Conservation (phyloP, 2,888 invertebrate genomes). For the Panopea generosa region DNA sequence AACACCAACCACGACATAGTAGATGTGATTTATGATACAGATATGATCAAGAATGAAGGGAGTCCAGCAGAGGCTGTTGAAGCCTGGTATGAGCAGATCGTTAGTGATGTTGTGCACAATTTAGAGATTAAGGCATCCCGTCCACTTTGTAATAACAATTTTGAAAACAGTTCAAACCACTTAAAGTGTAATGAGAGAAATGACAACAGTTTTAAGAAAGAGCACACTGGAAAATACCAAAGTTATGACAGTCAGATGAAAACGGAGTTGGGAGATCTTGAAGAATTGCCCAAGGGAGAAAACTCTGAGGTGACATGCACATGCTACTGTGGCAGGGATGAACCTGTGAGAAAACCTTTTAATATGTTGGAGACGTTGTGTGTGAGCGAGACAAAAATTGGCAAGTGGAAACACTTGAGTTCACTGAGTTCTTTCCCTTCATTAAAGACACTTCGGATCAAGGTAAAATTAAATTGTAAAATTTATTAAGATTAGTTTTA, state of each 20-base stretch:
- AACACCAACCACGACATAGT: neutral
- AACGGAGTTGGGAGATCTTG: too few relatives aligned
- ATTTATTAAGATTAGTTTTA: neutral
- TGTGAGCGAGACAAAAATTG: conserved; percentile 75
- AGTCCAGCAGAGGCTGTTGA: neutral
- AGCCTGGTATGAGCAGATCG: too few relatives aligned
- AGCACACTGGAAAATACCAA: too few relatives aligned
- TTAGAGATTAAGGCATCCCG: too few relatives aligned
- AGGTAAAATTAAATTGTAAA: conserved; percentile 67
- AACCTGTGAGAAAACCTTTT: conserved; percentile 43
- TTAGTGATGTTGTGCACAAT: too few relatives aligned
- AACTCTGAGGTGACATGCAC: too few relatives aligned
- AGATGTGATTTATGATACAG: conserved; percentile 6
- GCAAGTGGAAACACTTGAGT: conserved; percentile 71
- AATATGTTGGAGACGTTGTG: conserved; percentile 71
- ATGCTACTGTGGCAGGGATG: neutral
- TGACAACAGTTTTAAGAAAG: too few relatives aligned
- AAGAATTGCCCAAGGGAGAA: too few relatives aligned
- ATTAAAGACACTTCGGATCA: conserved; percentile 72
- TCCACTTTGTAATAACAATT: too few relatives aligned
- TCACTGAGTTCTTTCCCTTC: conserved; percentile 72
- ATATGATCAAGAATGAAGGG: neutral
- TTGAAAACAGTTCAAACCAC: too few relatives aligned
- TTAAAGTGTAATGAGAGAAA: too few relatives aligned
- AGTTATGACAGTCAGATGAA: too few relatives aligned